phyloP scores from a whole-genome alignment of 1,140 invertebrate genomes.

The Laodelphax striatellus region DNA sequence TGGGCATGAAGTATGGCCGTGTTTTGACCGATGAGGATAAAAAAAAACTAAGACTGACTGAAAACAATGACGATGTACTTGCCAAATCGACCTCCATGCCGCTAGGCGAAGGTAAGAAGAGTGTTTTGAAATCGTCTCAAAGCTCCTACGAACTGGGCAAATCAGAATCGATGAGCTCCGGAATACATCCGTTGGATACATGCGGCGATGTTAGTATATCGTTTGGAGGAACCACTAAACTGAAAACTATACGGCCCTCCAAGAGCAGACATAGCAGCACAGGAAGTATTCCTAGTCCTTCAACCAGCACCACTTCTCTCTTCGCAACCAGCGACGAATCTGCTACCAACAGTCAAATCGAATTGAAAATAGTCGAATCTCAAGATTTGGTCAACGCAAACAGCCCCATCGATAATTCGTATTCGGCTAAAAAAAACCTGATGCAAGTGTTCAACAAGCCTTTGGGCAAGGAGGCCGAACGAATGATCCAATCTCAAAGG shows the following conservation, averaged over 20 bases:
- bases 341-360: neutral
- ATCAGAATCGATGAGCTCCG: slow-evolving; percentile 23
- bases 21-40: slow-evolving; percentile 9
- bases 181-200: slow-evolving; percentile 42
- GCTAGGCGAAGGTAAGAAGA: slow-evolving; percentile 37
- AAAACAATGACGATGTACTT: slow-evolving; percentile 20
- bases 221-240: slow-evolving; percentile 50
- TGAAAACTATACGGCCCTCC: slow-evolving; percentile 43
- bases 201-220: slow-evolving; percentile 49
- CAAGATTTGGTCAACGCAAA: neutral
- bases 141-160: slow-evolving; percentile 33
- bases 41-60: slow-evolving; percentile 23
- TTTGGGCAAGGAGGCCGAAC: too few species aligned
- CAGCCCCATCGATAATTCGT: too few species aligned
- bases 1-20: neutral
- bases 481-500: too few species aligned
- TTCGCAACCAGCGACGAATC: neutral
- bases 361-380: neutral
- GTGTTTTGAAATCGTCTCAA: slow-evolving; percentile 38
- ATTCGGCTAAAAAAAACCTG: too few species aligned
- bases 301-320: slow-evolving; percentile 4
- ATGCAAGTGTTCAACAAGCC: too few species aligned
- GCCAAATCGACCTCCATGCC: slow-evolving; percentile 33
- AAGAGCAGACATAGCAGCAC: slow-evolving; percentile 6
- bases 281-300: slow-evolving; percentile 7